Conservation (phyloP, 1,140 invertebrate species). For the Drosophila biarmipes region DNA sequence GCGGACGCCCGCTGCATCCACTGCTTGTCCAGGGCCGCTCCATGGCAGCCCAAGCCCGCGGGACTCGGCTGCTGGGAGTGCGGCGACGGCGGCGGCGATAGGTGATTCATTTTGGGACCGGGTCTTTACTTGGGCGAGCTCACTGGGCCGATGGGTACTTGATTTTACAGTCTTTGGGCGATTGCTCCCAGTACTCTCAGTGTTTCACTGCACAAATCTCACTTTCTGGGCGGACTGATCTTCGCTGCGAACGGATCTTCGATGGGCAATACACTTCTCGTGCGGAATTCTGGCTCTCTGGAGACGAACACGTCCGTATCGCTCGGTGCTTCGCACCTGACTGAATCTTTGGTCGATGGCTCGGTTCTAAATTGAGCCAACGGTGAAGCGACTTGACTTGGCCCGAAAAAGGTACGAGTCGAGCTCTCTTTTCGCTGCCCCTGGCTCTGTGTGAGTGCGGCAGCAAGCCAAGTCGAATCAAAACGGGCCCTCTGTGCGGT, state of each 20-base stretch:
- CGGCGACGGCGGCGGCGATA: conserved; percentile 83
- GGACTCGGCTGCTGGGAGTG: conserved; percentile 80
- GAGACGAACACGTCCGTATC: conserved; percentile 82
- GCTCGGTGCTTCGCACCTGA: conserved; percentile 85
- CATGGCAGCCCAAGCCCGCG: conserved; percentile 51
- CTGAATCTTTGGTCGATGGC: conserved; percentile 82
- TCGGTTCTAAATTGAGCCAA: conserved; percentile 81
- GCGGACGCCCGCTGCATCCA: conserved; percentile 83
- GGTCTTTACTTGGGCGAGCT: conserved; percentile 23
- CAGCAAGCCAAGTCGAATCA: conserved; percentile 73
- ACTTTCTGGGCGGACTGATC: conserved; percentile 25
- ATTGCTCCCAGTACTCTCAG: conserved; percentile 3
- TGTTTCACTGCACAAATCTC: conserved; percentile 41
- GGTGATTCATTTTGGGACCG: conserved; percentile 74
- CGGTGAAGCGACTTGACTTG: conserved; percentile 69
- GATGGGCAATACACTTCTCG: conserved; percentile 3
- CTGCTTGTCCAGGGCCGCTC: conserved; percentile 71
- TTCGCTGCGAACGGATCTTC: conserved; percentile 26
- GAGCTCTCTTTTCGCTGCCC: conserved; percentile 41
- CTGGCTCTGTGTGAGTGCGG: conserved; percentile 32
- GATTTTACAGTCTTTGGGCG: conserved; percentile 15
- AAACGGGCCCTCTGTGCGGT: conserved; percentile 63
- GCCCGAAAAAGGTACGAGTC: conserved; percentile 58
- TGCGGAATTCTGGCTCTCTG: conserved; percentile 36
- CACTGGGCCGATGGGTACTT: too few relatives aligned